phyloP scores from a whole-genome alignment of 2,113 vertebrate species.

The Barnardius zonarius region DNA sequence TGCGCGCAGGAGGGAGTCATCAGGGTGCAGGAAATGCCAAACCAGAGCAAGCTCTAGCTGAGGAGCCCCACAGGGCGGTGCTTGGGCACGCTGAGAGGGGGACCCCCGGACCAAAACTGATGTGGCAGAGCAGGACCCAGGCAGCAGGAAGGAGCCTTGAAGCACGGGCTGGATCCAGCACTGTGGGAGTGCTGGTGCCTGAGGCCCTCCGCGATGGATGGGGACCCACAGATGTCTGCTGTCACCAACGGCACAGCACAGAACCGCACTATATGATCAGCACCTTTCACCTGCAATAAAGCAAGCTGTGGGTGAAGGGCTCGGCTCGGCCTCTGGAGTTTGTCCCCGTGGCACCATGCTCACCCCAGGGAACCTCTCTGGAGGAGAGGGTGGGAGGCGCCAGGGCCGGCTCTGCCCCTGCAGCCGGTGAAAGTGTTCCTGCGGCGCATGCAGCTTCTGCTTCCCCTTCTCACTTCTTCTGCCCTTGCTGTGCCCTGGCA shows the following conservation, averaged over 20 bases:
- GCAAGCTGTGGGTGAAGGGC: background rate
- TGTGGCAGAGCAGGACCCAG: rapidly evolving
- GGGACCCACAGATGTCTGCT: rapidly evolving
- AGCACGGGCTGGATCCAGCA: background rate
- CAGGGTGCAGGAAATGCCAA: conserved; percentile 64
- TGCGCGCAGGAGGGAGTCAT: conserved; percentile 92
- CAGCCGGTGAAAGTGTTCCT: background rate
- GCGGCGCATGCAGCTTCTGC: background rate
- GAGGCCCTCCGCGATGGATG: rapidly evolving
- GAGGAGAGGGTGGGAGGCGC: rapidly evolving
- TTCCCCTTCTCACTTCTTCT: conserved; percentile 39
- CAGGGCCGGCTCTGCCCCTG: background rate
- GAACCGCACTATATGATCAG: rapidly evolving
- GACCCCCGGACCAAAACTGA: background rate
- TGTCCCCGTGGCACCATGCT: background rate
- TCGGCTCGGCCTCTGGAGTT: background rate
- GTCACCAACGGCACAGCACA: background rate
- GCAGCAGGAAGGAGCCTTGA: background rate
- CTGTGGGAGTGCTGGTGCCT: rapidly evolving
- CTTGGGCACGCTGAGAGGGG: rapidly evolving
- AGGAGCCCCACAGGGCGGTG: rapidly evolving
- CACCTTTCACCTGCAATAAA: background rate
- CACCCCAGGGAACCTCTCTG: rapidly evolving
- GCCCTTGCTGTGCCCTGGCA: background rate
- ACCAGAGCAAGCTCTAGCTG: conserved; percentile 82